A percentile compares a stretch with the other conserved stretches of the same genome.
Evolutionary conservation across 2,888 invertebrate species (phyloP).

Genomic region (Heteropelma amictum): DNA sequence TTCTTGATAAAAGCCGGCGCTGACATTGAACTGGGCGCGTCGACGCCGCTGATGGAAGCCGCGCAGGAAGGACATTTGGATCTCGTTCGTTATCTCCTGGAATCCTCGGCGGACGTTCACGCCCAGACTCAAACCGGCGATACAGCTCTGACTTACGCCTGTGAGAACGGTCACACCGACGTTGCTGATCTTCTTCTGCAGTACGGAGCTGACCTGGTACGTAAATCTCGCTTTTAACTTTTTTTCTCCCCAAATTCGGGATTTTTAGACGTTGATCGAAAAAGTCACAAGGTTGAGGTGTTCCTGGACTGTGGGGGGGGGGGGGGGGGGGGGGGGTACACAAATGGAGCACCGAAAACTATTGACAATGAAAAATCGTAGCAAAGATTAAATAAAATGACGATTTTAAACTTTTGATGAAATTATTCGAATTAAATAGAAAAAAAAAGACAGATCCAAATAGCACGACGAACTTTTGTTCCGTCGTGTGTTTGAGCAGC

Average conservation of each 20-base stretch:
- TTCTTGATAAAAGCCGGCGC: constrained; percentile 97
- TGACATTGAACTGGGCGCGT: constrained; percentile 95
- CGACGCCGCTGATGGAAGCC: constrained; percentile 99
- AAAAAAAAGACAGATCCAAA: too few species aligned
- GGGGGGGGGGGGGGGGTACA: too few species aligned
- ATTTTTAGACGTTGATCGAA: too few species aligned
- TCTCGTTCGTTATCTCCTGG: constrained; percentile 91
- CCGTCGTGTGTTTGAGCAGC: too few species aligned
- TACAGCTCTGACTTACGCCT: constrained; percentile 97
- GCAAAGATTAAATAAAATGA: too few species aligned
- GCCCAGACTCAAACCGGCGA: constrained; percentile 97
- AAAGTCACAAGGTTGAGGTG: too few species aligned
- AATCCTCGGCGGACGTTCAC: constrained; percentile 93
- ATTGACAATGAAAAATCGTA: too few species aligned
- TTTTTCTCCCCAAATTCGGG: neutral
- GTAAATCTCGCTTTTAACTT: constrained; percentile 58
- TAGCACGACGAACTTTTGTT: too few species aligned
- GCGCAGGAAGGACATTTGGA: constrained; percentile 98
- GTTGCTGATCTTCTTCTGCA: constrained; percentile 95
- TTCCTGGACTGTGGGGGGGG: too few species aligned
- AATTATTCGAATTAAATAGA: too few species aligned
- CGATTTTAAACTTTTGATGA: too few species aligned
- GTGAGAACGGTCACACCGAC: constrained; percentile 99
- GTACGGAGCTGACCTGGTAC: constrained; percentile 91
- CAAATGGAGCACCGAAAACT: too few species aligned